Conservation (phyloP, 1,140 invertebrate genomes). For the Macrotrachela quadricornifera region DNA sequence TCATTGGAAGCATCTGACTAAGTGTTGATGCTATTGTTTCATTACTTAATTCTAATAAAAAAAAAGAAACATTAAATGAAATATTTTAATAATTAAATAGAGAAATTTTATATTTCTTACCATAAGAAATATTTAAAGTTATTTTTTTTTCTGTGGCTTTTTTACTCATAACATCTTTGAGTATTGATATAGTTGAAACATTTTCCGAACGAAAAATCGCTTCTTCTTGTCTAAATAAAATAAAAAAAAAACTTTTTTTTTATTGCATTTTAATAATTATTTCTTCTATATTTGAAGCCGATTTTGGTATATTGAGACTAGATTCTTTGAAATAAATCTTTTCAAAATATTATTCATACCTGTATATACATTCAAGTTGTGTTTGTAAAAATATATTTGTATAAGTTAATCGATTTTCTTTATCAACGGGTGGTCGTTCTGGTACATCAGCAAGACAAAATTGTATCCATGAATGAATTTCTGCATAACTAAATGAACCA, state of each 20-base stretch:
- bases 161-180: conserved; percentile 58
- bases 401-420: conserved; percentile 34
- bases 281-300: too few species aligned
- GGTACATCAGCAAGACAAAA: conserved; percentile 56
- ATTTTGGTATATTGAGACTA: conserved; percentile 17
- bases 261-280: too few species aligned
- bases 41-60: conserved; percentile 2
- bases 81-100: not conserved
- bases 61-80: not conserved
- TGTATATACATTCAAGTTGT: conserved; percentile 42
- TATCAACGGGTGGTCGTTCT: conserved; percentile 42
- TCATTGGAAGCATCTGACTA: conserved; percentile 35
- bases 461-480: conserved; percentile 62
- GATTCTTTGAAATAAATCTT: conserved; percentile 1
- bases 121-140: conserved; percentile 5
- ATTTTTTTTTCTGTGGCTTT: conserved; percentile 66
- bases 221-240: conserved; percentile 38
- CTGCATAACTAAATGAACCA: conserved; percentile 54
- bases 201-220: conserved; percentile 59
- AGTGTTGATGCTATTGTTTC: too few species aligned
- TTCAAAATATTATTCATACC: conserved; percentile 26
- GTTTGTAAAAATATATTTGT: conserved; percentile 48
- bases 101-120: not conserved
- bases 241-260: too few species aligned
- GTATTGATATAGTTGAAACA: conserved; percentile 57